Evolutionary conservation across 2,888 invertebrate genomes (phyloP), one percentile per base, ranked within the genome.

Genomic region (Heliconius hortense): DNA sequence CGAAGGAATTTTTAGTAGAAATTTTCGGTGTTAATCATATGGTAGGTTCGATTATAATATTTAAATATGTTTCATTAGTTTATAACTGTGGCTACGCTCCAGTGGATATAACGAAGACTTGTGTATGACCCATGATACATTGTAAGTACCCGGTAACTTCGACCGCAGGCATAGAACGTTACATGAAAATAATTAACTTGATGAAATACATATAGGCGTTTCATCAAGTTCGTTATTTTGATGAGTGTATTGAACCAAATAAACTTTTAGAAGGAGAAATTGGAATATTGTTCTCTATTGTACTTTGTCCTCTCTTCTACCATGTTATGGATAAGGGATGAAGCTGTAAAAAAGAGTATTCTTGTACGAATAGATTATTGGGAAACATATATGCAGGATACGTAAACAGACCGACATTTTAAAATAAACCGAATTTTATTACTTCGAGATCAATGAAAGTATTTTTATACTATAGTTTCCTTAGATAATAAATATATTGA

Each of bases 371-470:
- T 28, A 69, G 13, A 13, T 69, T 53, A 69, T 53, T 26, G 21
- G 15, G 13, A 53, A 69, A 63, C 28, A 39, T 43, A 39, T 48
- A 72, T 26, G 48, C 48, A 43, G 62, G 48, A 39, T 39, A 53
- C 39, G 74, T 74, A 76, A 76, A 76, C 76, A 72, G 53, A 74
- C 74, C 7, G 76, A 74, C 76, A 39, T 74, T 28, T 74, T 53
- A 74, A 76, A 76, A 76, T 76, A 76, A 76, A 76, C 71, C 39
- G 21, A 62, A 53, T 68, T 74, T 76, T 74, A 76, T 76, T 71
- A 69, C 60, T 66, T 24, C 4, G 39, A 75, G 71, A 76, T 76
- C 76, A 76, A 74, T 71, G 74, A 53, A 68, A 59, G 48, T 67
- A 67, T 67, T 74, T 76, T 76, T 62, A 70, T 26, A 39, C 35